phyloP scores from a whole-genome alignment of 1,140 invertebrate genomes.

The Globodera ellingtonae region DNA sequence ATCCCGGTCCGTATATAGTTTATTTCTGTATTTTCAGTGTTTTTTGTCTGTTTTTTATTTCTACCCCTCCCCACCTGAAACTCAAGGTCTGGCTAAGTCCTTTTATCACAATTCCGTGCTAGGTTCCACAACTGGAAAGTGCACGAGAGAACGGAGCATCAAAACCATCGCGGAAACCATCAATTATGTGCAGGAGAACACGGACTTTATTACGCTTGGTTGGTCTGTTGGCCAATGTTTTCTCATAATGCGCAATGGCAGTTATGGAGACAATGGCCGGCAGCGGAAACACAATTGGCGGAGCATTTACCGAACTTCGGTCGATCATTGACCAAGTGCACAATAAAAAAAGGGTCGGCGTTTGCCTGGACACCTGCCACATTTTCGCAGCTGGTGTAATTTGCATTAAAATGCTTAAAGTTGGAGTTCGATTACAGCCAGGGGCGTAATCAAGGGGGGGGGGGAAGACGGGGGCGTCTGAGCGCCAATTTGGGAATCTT shows the following conservation, averaged over 20 bases:
- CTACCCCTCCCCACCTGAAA: no score
- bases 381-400: slow-evolving; percentile 69
- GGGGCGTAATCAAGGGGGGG: no score
- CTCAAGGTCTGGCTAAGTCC: background rate
- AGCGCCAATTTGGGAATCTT: no score
- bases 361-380: slow-evolving; percentile 71
- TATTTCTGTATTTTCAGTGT: slow-evolving; percentile 19
- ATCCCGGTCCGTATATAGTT: slow-evolving; percentile 66
- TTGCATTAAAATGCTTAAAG: no score
- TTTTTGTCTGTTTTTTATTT: background rate
- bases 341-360: slow-evolving; percentile 68
- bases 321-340: slow-evolving; percentile 68
- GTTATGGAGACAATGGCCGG: slow-evolving; percentile 68
- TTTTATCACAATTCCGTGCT: slow-evolving; percentile 2
- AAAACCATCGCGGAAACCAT: slow-evolving; percentile 68
- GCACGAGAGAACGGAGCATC: slow-evolving; percentile 66
- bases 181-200: slow-evolving; percentile 67
- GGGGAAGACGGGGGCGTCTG: no score
- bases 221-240: slow-evolving; percentile 30
- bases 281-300: slow-evolving; percentile 69
- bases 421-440: no score
- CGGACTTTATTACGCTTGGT: slow-evolving; percentile 65
- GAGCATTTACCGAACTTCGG: slow-evolving; percentile 68
- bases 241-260: slow-evolving; percentile 32
- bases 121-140: slow-evolving; percentile 69